Evolutionary conservation across 2,888 invertebrate species (phyloP).

Genomic region (Dioctria linearis): DNA sequence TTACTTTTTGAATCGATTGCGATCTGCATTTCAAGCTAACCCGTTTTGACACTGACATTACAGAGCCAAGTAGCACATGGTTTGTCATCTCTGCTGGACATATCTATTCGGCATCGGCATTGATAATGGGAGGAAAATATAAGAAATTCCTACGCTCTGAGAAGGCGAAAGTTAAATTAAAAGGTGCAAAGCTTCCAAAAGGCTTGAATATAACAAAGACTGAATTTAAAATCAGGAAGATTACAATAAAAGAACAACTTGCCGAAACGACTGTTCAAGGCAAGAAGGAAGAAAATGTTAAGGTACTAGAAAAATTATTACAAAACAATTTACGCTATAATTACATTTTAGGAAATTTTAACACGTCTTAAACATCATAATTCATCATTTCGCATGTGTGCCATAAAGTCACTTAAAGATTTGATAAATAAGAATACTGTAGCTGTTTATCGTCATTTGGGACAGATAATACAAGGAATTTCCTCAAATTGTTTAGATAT

Average conservation of each 20-base stretch:
- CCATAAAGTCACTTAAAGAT: constrained; percentile 66
- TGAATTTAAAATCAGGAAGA: constrained; percentile 90
- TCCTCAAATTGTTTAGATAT: constrained; percentile 81
- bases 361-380: constrained; percentile 73
- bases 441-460: constrained; percentile 74
- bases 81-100: too few relatives aligned
- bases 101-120: too few relatives aligned
- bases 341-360: constrained; percentile 66
- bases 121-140: constrained; percentile 72
- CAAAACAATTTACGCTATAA: background rate
- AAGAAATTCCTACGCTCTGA: constrained; percentile 86
- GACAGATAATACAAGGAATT: constrained; percentile 79
- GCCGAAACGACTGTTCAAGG: constrained; percentile 77
- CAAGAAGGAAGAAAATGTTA: constrained; percentile 80
- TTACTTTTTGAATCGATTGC: background rate
- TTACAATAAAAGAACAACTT: constrained; percentile 85
- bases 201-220: constrained; percentile 92
- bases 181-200: constrained; percentile 86
- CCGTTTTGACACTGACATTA: too few relatives aligned
- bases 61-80: too few relatives aligned
- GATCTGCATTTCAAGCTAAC: too few relatives aligned
- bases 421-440: constrained; percentile 70
- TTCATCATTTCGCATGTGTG: constrained; percentile 67
- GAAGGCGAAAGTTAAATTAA: constrained; percentile 91
- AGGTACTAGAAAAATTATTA: constrained; percentile 54